Evolutionary conservation across 2,113 vertebrate genomes (phyloP), one percentile per base, ranked within the genome.

Genomic region (Leptobrachium leishanense): DNA sequence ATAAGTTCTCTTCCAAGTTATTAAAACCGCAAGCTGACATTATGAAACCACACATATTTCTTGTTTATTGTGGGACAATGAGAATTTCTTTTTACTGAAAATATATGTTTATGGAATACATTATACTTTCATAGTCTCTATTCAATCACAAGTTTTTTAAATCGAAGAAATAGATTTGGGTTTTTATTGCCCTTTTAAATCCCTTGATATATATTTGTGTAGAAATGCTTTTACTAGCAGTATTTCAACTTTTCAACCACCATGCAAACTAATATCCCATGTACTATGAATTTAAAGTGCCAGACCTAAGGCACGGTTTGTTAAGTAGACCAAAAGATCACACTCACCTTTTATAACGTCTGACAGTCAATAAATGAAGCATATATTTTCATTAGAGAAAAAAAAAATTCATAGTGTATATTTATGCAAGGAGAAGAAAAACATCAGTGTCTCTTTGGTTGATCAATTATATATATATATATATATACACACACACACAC

Each of bases 171-270:
- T 59, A 40, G 46, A 82, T 59, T 82, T 82, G 11, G 20, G 2
- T 40, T 83, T 85, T 85, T 83, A 79, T 72, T 67, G 63, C 70
- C 67, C 15, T 31, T 12, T 83, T 79, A 76, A 83, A 64, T 77
- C 65, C 74, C 13, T 59, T 55, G 72, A 57, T 62, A 67, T 50
- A 39, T 75, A 54, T 75, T 50, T 20, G 59, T 62, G 53, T 43
- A 78, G 59, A 75, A 54, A 46, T 64, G 62, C 81, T 72, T 84
- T 81, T 77, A 68, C 6, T 5, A 50, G 50, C 40, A 53, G 44
- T 68, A 39, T 70, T 74, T 71, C 20, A 55, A 72, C 59, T 73
- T 40, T 67, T 73, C 2, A 0, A 50, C 55, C 76, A 72, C 76
- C 82, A 81, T 74, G 59, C 75, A 83, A 82, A 55, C 65, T 67